These are phyloP conservation scores for Fragum fragum DNA, from an alignment of 2,888 invertebrate species.

Conservation along the genomic window DNA sequence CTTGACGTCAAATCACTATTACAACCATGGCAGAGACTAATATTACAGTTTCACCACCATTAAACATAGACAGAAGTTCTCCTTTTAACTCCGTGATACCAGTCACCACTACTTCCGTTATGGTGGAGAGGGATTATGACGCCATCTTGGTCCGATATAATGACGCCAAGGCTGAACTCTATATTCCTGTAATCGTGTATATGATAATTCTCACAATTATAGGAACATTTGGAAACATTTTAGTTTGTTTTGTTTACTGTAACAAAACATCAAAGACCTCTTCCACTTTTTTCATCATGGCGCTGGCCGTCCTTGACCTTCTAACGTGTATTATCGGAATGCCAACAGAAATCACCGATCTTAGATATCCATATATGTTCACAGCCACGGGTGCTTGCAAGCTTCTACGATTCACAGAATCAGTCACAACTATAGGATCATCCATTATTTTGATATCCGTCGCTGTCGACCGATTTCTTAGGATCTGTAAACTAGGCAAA, in stretches of 20 bases:
- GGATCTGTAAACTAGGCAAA: conserved; percentile 80
- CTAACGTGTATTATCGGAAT: conserved; percentile 82
- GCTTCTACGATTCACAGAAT: conserved; percentile 80
- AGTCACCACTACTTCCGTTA: conserved; percentile 24
- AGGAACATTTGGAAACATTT: conserved; percentile 79
- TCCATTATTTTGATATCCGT: conserved; percentile 79
- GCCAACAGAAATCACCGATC: conserved; percentile 83
- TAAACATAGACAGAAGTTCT: background rate
- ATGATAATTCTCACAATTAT: conserved; percentile 76
- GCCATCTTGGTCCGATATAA: conserved; percentile 64
- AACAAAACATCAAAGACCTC: conserved; percentile 76
- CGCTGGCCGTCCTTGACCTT: conserved; percentile 80
- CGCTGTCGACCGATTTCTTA: conserved; percentile 80
- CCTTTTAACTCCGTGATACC: background rate
- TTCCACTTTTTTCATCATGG: conserved; percentile 82
- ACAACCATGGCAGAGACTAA: background rate
- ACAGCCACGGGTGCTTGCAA: conserved; percentile 80
- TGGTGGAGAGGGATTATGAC: conserved; percentile 33
- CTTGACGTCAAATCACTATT: background rate
- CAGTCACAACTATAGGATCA: conserved; percentile 81
- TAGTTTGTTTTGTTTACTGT: conserved; percentile 81
- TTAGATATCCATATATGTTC: conserved; percentile 82
- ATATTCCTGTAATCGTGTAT: conserved; percentile 81
- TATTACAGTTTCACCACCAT: conserved; percentile 1
- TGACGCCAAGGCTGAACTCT: conserved; percentile 77